phyloP scores from a whole-genome alignment of 2,113 vertebrate species.

The Ailuropoda melanoleuca region DNA sequence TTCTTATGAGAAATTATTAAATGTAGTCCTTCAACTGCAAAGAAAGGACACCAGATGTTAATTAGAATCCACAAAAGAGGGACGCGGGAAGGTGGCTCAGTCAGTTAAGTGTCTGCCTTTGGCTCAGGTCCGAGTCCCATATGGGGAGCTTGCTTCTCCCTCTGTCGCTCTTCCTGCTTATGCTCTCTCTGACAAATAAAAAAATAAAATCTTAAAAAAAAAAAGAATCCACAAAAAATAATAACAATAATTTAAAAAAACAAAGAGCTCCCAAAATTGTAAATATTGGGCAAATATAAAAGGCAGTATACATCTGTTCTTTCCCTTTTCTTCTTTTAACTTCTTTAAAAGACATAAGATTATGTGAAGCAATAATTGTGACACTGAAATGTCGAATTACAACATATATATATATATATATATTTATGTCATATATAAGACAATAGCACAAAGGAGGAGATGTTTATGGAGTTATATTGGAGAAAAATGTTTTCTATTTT shows the following conservation, averaged over 20 bases:
- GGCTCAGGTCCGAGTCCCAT: too few relatives aligned
- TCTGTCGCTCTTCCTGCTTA: too few relatives aligned
- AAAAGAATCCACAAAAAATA: neutral
- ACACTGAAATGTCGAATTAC: neutral
- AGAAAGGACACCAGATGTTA: neutral
- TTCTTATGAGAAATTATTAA: neutral
- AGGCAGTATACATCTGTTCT: neutral
- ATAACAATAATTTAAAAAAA: neutral
- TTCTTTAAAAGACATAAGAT: neutral
- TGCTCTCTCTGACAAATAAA: too few relatives aligned
- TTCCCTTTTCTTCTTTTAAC: neutral
- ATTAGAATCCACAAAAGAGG: neutral
- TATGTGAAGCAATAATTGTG: neutral
- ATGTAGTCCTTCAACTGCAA: neutral
- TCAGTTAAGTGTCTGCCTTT: too few relatives aligned
- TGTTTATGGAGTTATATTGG: neutral
- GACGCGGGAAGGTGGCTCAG: too few relatives aligned
- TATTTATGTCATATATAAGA: neutral
- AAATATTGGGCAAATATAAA: neutral
- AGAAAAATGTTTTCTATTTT: neutral
- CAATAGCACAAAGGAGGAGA: neutral
- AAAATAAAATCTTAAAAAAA: too few relatives aligned
- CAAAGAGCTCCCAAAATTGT: neutral
- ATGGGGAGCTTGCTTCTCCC: too few relatives aligned
- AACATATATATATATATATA: neutral